A percentile compares a stretch with the other conserved stretches of the same genome.
These are phyloP conservation scores for Dione vanillae DNA, from an alignment of 2,888 invertebrate genomes.

Conservation along the genomic window DNA sequence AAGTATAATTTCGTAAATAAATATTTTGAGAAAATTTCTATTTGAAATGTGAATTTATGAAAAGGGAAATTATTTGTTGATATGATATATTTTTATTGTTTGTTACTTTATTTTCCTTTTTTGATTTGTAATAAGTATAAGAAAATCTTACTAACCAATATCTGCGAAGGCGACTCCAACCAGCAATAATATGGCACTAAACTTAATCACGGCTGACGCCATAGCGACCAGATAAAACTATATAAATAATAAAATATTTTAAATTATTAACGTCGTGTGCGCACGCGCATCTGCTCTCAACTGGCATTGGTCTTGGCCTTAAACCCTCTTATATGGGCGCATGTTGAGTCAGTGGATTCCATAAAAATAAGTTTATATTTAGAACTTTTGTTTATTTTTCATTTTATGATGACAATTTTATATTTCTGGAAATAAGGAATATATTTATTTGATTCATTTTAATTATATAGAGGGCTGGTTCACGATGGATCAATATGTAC, in stretches of 20 bases:
- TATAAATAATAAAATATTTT: constrained; percentile 54
- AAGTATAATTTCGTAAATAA: too few species aligned
- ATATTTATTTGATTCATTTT: neutral
- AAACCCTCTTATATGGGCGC: constrained; percentile 68
- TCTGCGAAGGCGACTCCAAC: constrained; percentile 67
- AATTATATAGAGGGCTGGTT: neutral
- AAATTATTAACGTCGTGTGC: constrained; percentile 57
- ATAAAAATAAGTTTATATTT: constrained; percentile 48
- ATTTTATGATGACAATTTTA: constrained; percentile 27
- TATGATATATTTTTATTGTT: neutral
- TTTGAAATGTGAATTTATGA: too few species aligned
- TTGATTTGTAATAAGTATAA: neutral
- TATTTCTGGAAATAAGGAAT: constrained; percentile 13
- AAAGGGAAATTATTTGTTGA: too few species aligned
- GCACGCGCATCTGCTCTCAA: constrained; percentile 62
- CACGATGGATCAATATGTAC: too few species aligned
- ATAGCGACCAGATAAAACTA: constrained; percentile 58
- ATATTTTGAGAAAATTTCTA: too few species aligned
- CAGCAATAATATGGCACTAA: constrained; percentile 77
- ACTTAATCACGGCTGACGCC: constrained; percentile 77
- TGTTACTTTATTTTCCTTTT: neutral
- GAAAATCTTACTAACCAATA: constrained; percentile 68
- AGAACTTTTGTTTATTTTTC: constrained; percentile 38
- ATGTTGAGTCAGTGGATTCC: constrained; percentile 54
- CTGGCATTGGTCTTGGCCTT: constrained; percentile 77